These are phyloP conservation scores for Danio aesculapii DNA, from an alignment of 2,797 vertebrate genomes.

Conservation along the genomic window DNA sequence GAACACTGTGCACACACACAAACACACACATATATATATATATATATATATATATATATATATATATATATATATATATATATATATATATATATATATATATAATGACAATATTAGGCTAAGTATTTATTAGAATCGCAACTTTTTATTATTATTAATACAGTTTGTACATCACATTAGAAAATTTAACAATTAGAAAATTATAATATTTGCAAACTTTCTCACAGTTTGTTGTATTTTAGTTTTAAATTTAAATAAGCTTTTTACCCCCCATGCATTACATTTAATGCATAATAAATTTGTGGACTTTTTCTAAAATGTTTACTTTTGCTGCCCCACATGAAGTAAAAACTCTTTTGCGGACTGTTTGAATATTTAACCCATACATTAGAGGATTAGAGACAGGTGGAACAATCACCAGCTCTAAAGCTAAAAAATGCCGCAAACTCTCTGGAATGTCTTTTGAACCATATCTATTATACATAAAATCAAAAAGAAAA, in stretches of 20 bases:
- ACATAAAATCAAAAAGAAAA: slow-evolving; percentile 49
- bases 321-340: background rate
- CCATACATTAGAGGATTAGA: slow-evolving; percentile 43
- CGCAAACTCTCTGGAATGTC: slow-evolving; percentile 40
- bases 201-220: too few relatives aligned
- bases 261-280: background rate
- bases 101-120: background rate
- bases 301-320: background rate
- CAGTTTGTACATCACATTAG: background rate
- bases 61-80: too few relatives aligned
- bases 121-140: background rate
- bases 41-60: too few relatives aligned
- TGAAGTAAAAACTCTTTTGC: background rate
- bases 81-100: too few relatives aligned
- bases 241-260: background rate
- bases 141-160: background rate
- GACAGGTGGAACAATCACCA: slow-evolving; percentile 47
- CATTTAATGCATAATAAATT: background rate
- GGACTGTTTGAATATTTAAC: slow-evolving; percentile 28
- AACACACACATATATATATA: too few relatives aligned
- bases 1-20: too few relatives aligned
- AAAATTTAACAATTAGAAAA: too few relatives aligned
- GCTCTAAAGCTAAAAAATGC: slow-evolving; percentile 43
- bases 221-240: background rate
- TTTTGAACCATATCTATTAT: slow-evolving; percentile 42